A percentile compares a stretch with the other conserved stretches of the same genome.
Evolutionary conservation across 2,888 invertebrate genomes (phyloP).

Genomic region (Baccha elongata): DNA sequence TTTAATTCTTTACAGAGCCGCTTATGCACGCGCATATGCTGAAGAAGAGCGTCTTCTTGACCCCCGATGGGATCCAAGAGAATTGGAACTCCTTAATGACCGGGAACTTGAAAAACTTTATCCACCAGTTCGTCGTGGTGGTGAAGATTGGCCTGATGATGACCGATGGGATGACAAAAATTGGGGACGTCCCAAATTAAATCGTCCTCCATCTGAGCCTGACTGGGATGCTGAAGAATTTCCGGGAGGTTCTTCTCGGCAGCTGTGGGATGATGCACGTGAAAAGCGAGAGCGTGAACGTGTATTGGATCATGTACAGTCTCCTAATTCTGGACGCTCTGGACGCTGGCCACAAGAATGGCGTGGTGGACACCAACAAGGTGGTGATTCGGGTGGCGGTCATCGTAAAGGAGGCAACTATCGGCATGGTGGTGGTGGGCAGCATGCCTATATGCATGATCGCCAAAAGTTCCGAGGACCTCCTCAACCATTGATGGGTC

Average conservation of each 20-base stretch:
- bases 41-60: slow-evolving; percentile 79
- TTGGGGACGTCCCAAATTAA: slow-evolving; percentile 61
- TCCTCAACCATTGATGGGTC: slow-evolving; percentile 80
- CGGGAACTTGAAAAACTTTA: slow-evolving; percentile 74
- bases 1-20: slow-evolving; percentile 72
- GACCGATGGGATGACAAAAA: slow-evolving; percentile 63
- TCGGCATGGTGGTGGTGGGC: slow-evolving; percentile 62
- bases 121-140: slow-evolving; percentile 73
- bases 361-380: slow-evolving; percentile 50
- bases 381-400: slow-evolving; percentile 18
- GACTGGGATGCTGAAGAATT: slow-evolving; percentile 81
- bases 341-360: slow-evolving; percentile 70
- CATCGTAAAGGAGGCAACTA: slow-evolving; percentile 54
- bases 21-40: slow-evolving; percentile 78
- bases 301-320: slow-evolving; percentile 58
- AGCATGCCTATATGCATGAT: slow-evolving; percentile 76
- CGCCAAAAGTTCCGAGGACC: slow-evolving; percentile 78
- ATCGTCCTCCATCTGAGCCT: slow-evolving; percentile 79
- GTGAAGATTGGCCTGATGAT: slow-evolving; percentile 74
- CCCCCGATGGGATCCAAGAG: slow-evolving; percentile 78
- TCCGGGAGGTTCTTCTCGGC: slow-evolving; percentile 67
- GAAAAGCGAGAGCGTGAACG: slow-evolving; percentile 69
- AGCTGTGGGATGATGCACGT: slow-evolving; percentile 68
- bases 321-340: slow-evolving; percentile 40
- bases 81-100: slow-evolving; percentile 76